Evolutionary conservation across 2,797 vertebrate genomes (phyloP).

Genomic region (Anas capensis): DNA sequence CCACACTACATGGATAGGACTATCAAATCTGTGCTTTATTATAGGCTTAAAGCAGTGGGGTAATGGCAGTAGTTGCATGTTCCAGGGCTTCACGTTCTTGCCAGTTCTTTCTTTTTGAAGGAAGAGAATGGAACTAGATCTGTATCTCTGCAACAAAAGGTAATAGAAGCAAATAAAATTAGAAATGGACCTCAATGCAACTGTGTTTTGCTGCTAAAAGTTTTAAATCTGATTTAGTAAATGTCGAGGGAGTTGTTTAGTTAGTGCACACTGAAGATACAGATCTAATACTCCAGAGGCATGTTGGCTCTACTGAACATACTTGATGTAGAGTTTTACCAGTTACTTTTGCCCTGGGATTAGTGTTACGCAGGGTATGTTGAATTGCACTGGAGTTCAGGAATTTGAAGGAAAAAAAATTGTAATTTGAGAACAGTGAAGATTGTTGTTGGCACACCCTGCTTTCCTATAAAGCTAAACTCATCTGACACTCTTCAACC

Average conservation of each 20-base stretch:
- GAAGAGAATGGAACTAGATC: conserved; percentile 63
- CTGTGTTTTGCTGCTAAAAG: conserved; percentile 7
- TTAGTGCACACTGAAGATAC: neutral
- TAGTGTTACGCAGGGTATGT: neutral
- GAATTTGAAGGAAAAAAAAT: neutral
- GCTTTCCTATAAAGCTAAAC: neutral
- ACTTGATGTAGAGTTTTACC: neutral
- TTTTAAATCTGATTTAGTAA: neutral
- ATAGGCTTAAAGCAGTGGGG: conserved; percentile 60
- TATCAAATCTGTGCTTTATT: conserved; percentile 80
- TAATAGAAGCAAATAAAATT: conserved; percentile 49
- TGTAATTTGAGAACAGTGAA: neutral
- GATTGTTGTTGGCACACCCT: neutral
- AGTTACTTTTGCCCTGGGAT: neutral
- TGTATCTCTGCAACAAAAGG: conserved; percentile 34
- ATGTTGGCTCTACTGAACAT: neutral
- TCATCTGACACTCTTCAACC: neutral
- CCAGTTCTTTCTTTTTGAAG: conserved; percentile 57
- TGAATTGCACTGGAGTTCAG: neutral
- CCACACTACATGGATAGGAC: conserved; percentile 76
- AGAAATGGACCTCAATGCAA: conserved; percentile 29
- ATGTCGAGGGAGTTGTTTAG: neutral
- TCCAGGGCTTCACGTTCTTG: conserved; percentile 46
- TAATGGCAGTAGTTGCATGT: conserved; percentile 51
- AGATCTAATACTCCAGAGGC: neutral